phyloP scores from a whole-genome alignment of 2,888 invertebrate species.

The Cybosia mesomella region DNA sequence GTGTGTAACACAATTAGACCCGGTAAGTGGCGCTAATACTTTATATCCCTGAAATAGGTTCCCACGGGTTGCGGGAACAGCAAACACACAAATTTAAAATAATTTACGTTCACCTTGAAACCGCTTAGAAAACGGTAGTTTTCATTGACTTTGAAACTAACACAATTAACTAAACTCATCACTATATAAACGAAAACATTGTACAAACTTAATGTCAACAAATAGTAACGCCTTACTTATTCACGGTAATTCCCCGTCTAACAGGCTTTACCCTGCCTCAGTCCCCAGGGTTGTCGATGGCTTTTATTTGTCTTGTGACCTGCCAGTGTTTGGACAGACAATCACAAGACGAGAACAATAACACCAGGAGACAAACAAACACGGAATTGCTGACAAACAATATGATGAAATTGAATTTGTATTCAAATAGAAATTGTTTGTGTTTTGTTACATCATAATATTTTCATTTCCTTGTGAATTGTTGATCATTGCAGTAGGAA shows the following conservation, averaged over 20 bases:
- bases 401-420: conserved; percentile 19
- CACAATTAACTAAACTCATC: background rate
- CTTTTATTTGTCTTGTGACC: conserved; percentile 30
- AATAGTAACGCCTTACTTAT: conserved; percentile 19
- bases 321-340: conserved; percentile 26
- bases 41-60: too few species aligned
- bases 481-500: background rate
- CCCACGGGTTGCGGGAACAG: too few species aligned
- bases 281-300: conserved; percentile 14
- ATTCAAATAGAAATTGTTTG: conserved; percentile 16
- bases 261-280: conserved; percentile 10
- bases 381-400: conserved; percentile 25
- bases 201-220: conserved; percentile 19
- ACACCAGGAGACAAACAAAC: conserved; percentile 31
- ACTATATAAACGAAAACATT: background rate
- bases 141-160: background rate
- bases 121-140: background rate
- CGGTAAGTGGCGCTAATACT: too few species aligned
- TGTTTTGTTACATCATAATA: conserved; percentile 13
- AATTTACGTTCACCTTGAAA: background rate
- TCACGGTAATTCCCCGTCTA: conserved; percentile 19
- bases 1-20: too few species aligned
- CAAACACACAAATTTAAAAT: background rate
- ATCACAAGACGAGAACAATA: conserved; percentile 31
- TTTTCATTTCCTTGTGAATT: background rate